phyloP scores from a whole-genome alignment of 2,888 invertebrate species.

The Scrobipalpa costella region DNA sequence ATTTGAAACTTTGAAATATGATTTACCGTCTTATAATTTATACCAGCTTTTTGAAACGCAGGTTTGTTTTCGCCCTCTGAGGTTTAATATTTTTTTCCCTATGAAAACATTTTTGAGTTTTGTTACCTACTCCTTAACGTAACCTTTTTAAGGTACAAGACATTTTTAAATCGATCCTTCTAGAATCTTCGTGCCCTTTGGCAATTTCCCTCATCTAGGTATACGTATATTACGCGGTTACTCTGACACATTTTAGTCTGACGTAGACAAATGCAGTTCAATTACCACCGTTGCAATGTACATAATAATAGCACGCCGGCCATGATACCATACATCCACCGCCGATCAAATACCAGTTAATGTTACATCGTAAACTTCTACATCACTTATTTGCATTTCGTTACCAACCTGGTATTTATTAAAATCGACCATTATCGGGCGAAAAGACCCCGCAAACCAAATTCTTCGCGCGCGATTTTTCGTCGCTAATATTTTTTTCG shows the following conservation, averaged over 20 bases:
- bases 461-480: slow-evolving; percentile 46
- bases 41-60: too few species aligned
- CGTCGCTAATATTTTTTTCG: slow-evolving; percentile 52
- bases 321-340: slow-evolving; percentile 45
- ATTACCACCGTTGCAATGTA: slow-evolving; percentile 28
- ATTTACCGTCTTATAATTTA: too few species aligned
- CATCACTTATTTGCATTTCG: slow-evolving; percentile 54
- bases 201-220: too few species aligned
- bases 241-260: slow-evolving; percentile 46
- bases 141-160: too few species aligned
- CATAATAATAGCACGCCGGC: slow-evolving; percentile 35
- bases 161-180: too few species aligned
- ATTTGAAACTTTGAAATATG: too few species aligned
- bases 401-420: slow-evolving; percentile 57
- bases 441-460: slow-evolving; percentile 41
- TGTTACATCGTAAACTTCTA: slow-evolving; percentile 57
- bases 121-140: too few species aligned
- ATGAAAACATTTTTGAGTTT: too few species aligned
- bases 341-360: slow-evolving; percentile 62
- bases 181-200: too few species aligned
- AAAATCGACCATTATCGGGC: slow-evolving; percentile 57
- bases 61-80: too few species aligned
- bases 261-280: slow-evolving; percentile 45
- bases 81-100: too few species aligned
- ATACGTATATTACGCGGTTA: too few species aligned